These are phyloP conservation scores for Lophotriccus pileatus DNA, from an alignment of 2,797 vertebrate genomes.

Conservation along the genomic window DNA sequence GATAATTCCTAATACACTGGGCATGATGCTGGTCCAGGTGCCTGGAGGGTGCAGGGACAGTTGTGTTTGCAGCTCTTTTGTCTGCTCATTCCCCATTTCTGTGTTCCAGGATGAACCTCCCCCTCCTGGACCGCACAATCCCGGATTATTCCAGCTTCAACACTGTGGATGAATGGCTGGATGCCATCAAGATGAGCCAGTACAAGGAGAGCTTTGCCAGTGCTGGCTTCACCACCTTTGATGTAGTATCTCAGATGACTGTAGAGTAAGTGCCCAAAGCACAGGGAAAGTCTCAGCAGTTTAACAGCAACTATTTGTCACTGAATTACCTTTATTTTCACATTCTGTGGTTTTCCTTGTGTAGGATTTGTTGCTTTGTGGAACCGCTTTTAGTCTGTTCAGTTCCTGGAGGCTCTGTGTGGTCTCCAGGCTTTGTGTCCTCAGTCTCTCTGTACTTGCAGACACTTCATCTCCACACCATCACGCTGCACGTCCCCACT, in stretches of 20 bases:
- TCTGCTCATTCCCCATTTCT: not conserved
- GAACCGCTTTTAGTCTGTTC: not conserved
- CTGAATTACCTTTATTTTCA: not conserved
- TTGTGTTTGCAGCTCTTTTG: not conserved
- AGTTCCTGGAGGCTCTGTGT: not conserved
- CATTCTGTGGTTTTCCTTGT: not conserved
- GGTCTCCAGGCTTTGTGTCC: not conserved
- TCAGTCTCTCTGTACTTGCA: not conserved
- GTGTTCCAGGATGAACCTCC: conserved; percentile 88
- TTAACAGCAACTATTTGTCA: not conserved
- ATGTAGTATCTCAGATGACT: conserved; percentile 97
- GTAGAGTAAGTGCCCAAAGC: conserved; percentile 90
- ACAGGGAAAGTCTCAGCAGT: not conserved
- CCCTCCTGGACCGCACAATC: conserved; percentile 94
- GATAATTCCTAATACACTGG: rapidly evolving
- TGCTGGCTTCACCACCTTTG: conserved; percentile 90
- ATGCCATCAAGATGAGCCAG: conserved; percentile 99
- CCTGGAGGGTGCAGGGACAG: not conserved
- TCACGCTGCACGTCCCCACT: not conserved
- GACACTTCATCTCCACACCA: not conserved
- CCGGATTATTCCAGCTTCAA: conserved; percentile 98
- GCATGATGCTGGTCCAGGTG: not conserved
- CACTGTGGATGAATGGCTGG: conserved; percentile 97
- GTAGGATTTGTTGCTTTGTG: not conserved
- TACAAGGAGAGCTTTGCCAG: conserved; percentile 97